Conservation (phyloP, 2,888 invertebrate genomes). For the Protodeltote pygarga region DNA sequence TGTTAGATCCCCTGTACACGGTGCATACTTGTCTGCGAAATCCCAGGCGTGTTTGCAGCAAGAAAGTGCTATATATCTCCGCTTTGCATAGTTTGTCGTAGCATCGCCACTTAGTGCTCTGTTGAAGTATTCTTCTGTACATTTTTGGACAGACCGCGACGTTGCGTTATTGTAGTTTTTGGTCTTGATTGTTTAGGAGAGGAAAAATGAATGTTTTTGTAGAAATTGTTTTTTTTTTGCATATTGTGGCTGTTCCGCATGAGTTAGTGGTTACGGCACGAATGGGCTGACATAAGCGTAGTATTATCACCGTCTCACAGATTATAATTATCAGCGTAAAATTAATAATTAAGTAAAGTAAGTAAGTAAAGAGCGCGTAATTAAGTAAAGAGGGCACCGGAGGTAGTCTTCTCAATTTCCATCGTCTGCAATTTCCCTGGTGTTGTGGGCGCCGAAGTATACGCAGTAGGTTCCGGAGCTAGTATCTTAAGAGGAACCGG, state of each 20-base stretch:
- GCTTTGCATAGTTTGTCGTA: slow-evolving; percentile 59
- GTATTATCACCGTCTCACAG: no score
- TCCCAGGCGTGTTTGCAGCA: slow-evolving; percentile 46
- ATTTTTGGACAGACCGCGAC: slow-evolving; percentile 16
- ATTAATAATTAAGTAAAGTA: no score
- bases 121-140: slow-evolving; percentile 18
- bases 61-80: slow-evolving; percentile 58
- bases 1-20: slow-evolving; percentile 31
- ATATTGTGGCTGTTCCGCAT: background rate
- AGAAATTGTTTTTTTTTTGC: background rate
- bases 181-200: no score
- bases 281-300: no score
- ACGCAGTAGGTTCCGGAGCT: no score
- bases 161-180: slow-evolving; percentile 10
- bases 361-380: no score
- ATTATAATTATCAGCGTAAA: no score
- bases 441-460: no score
- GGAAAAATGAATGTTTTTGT: background rate
- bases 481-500: no score
- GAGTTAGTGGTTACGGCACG: background rate
- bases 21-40: slow-evolving; percentile 42
- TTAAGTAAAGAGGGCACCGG: no score
- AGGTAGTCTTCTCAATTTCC: no score
- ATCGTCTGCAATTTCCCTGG: no score
- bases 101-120: slow-evolving; percentile 43